Conservation (phyloP, 1,140 invertebrate genomes). For the Vanessa atalanta region DNA sequence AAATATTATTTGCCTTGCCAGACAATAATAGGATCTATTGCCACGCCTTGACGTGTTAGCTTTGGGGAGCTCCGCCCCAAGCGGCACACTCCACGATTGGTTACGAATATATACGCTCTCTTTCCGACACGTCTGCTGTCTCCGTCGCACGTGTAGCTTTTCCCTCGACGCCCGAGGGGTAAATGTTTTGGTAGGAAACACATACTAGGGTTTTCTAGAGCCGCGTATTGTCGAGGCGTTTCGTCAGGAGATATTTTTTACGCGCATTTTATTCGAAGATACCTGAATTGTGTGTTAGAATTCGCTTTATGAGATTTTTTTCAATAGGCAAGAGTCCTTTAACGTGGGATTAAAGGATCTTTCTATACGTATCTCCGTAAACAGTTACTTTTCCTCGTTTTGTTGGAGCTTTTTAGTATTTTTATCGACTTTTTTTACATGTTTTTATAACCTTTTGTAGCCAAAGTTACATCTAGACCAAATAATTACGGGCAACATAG, state of each 20-base stretch:
- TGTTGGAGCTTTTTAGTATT: slow-evolving; percentile 49
- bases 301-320: slow-evolving; percentile 78
- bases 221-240: slow-evolving; percentile 67
- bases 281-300: slow-evolving; percentile 76
- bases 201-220: slow-evolving; percentile 74
- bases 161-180: slow-evolving; percentile 76
- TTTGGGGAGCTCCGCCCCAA: slow-evolving; percentile 67
- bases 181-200: slow-evolving; percentile 80
- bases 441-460: slow-evolving; percentile 16
- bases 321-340: slow-evolving; percentile 64
- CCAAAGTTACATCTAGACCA: slow-evolving; percentile 6
- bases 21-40: slow-evolving; percentile 79
- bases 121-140: slow-evolving; percentile 36
- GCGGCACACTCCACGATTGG: slow-evolving; percentile 55
- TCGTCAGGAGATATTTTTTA: slow-evolving; percentile 73
- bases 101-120: slow-evolving; percentile 40
- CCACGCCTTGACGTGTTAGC: slow-evolving; percentile 79
- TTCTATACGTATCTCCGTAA: slow-evolving; percentile 59
- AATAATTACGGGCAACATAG: background rate
- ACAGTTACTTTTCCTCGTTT: slow-evolving; percentile 64
- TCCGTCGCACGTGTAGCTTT: slow-evolving; percentile 67
- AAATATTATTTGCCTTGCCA: slow-evolving; percentile 80
- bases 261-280: slow-evolving; percentile 72
- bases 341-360: slow-evolving; percentile 65
- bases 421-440: slow-evolving; percentile 34